Evolutionary conservation across 2,888 invertebrate genomes (phyloP).

Genomic region (Dryocosmus kuriphilus): DNA sequence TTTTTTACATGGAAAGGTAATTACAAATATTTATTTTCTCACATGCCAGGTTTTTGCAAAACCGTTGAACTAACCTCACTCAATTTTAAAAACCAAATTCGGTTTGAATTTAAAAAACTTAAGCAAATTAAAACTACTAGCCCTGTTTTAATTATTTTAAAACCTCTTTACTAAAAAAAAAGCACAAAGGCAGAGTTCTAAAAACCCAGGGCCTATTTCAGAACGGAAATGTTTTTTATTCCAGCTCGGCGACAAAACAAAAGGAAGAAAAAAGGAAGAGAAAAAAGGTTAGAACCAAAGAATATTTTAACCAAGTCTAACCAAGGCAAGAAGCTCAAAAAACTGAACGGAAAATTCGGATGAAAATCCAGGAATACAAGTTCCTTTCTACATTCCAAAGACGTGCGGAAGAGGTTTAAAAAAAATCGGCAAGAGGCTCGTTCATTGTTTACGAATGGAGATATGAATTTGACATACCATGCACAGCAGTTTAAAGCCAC

Average conservation of each 20-base stretch:
- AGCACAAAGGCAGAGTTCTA: background rate
- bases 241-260: slow-evolving; percentile 4
- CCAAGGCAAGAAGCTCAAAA: background rate
- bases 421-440: slow-evolving; percentile 41
- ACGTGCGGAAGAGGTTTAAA: too few species aligned
- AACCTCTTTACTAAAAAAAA: background rate
- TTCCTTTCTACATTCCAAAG: background rate
- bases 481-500: slow-evolving; percentile 60
- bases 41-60: too few species aligned
- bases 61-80: too few species aligned
- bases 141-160: background rate
- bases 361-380: background rate
- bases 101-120: too few species aligned
- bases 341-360: background rate
- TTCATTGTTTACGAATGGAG: slow-evolving; percentile 39
- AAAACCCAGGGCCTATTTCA: background rate
- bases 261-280: background rate
- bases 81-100: too few species aligned
- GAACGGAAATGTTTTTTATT: slow-evolving; percentile 33
- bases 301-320: background rate
- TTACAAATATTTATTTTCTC: too few species aligned
- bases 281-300: slow-evolving; percentile 20
- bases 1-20: background rate
- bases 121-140: background rate
- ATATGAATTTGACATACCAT: slow-evolving; percentile 62